Percentiles rank a stretch among this genome's conserved stretches.
Evolutionary conservation across 2,888 invertebrate genomes (phyloP).

Genomic region (Diloba caeruleocephala): DNA sequence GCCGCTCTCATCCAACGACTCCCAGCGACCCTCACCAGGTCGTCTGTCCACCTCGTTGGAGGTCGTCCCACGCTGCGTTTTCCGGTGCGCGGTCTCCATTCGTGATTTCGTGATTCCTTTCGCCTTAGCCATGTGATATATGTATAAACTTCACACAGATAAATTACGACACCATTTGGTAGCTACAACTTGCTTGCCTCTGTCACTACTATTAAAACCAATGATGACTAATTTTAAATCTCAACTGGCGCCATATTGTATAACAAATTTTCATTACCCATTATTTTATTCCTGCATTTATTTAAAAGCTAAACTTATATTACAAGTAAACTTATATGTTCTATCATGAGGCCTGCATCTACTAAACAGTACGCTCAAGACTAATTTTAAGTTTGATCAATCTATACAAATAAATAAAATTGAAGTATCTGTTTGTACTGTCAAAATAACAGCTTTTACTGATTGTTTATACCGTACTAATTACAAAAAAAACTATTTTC

Average conservation of each 20-base stretch:
- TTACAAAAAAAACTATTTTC: too few relatives aligned
- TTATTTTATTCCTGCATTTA: conserved; percentile 17
- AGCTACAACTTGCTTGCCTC: conserved; percentile 30
- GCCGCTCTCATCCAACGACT: too few relatives aligned
- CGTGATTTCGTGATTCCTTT: conserved; percentile 14
- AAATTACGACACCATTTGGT: conserved; percentile 44
- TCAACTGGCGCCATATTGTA: conserved; percentile 22
- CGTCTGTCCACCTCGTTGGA: too few relatives aligned
- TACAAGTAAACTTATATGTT: too few relatives aligned
- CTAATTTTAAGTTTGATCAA: conserved; percentile 28
- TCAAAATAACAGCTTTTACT: too few relatives aligned
- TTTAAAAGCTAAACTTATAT: conserved; percentile 2
- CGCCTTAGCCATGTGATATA: conserved; percentile 40
- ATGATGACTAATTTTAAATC: conserved; percentile 42
- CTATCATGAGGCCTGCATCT: conserved; percentile 15
- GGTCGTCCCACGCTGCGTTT: too few relatives aligned
- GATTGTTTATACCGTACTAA: too few relatives aligned
- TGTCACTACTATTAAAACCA: conserved; percentile 42
- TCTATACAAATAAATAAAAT: too few relatives aligned
- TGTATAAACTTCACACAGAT: conserved; percentile 41
- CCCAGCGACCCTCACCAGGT: too few relatives aligned
- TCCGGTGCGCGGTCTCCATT: too few relatives aligned
- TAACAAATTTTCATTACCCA: conserved; percentile 12
- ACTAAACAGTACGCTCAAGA: not conserved
- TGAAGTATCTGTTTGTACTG: too few relatives aligned